Conservation (phyloP, 2,888 invertebrate species). For the Pristionchus japonicus region DNA sequence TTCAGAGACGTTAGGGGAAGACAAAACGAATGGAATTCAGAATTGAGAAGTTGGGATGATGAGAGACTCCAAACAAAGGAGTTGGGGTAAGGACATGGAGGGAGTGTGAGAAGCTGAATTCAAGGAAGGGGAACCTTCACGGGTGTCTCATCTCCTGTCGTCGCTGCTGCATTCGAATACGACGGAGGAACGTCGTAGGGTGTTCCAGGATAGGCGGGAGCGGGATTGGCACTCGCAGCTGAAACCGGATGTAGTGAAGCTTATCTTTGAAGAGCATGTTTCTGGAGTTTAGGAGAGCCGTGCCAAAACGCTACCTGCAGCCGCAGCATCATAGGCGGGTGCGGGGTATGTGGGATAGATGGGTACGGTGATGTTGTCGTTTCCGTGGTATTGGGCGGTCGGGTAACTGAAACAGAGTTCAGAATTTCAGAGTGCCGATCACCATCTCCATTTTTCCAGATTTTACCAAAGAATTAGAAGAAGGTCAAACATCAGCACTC, state of each 20-base stretch:
- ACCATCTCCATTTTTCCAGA: neutral
- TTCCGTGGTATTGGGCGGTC: constrained; percentile 17
- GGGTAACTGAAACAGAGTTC: constrained; percentile 35
- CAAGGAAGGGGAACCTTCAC: constrained; percentile 28
- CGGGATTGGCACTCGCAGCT: neutral
- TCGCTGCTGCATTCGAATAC: neutral
- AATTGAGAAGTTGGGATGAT: neutral
- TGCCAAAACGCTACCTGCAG: neutral
- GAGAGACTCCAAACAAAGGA: too few relatives aligned
- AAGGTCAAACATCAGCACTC: neutral
- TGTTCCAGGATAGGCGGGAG: neutral
- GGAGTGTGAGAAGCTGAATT: neutral
- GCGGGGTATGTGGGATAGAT: constrained; percentile 28
- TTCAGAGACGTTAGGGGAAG: neutral
- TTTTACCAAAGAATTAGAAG: neutral
- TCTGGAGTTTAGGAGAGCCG: too few relatives aligned
- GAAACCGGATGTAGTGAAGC: too few relatives aligned
- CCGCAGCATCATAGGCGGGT: constrained; percentile 6
- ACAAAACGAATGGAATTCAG: neutral
- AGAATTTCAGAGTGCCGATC: too few relatives aligned
- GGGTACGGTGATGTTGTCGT: constrained; percentile 32
- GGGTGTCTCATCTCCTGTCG: constrained; percentile 20
- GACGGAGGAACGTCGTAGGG: constrained; percentile 10
- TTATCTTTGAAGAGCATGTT: too few relatives aligned
- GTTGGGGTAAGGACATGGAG: neutral